A percentile compares a stretch with the other conserved stretches of the same genome.
phyloP scores from a whole-genome alignment of 1,140 invertebrate genomes.

The Magallana gigas region DNA sequence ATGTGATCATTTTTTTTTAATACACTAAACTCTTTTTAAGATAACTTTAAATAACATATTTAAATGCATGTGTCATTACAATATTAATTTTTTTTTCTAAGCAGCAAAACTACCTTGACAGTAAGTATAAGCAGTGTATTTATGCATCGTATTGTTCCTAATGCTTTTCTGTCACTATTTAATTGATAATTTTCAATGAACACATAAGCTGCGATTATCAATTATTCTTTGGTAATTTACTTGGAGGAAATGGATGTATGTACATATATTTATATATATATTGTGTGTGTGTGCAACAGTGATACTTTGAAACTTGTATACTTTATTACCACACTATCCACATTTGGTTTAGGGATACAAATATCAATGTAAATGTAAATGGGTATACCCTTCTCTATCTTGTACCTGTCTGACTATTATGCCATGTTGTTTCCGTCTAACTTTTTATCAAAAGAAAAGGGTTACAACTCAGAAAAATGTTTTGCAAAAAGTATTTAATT shows the following conservation, averaged over 20 bases:
- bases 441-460: neutral
- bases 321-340: no score
- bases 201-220: neutral
- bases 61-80: conserved; percentile 3
- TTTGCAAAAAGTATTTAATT: neutral
- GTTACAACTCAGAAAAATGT: neutral
- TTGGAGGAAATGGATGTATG: neutral
- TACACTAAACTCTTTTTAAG: neutral
- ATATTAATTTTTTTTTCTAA: neutral
- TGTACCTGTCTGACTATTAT: neutral
- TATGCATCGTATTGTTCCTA: neutral
- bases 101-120: neutral
- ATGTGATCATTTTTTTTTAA: neutral
- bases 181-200: conserved; percentile 7
- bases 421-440: neutral
- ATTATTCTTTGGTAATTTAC: neutral
- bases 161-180: conserved; percentile 10
- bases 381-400: neutral
- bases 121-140: conserved; percentile 22
- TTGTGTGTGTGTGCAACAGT: neutral
- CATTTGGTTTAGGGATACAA: neutral
- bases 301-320: no score
- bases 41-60: neutral
- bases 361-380: neutral
- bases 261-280: neutral